These are phyloP conservation scores for Caenorhabditis japonica DNA, from an alignment of 2,888 invertebrate species.

Conservation along the genomic window DNA sequence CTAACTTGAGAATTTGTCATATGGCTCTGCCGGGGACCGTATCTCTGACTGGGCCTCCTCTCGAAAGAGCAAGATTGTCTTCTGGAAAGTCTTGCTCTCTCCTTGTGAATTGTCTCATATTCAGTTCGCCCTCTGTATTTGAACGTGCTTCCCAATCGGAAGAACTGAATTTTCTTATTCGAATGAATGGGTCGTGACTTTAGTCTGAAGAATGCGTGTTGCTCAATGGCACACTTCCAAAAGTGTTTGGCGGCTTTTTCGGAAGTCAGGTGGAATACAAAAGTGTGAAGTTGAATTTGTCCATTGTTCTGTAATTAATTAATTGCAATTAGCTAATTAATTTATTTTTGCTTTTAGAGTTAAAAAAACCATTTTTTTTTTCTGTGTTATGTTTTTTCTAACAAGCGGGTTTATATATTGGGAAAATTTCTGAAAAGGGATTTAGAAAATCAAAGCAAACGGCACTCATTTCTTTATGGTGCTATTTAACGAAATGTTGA, in stretches of 20 bases:
- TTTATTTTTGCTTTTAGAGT: too few relatives aligned
- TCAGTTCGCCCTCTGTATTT: conserved; percentile 96
- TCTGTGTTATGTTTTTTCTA: too few relatives aligned
- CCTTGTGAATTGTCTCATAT: conserved; percentile 83
- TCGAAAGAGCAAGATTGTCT: conserved; percentile 94
- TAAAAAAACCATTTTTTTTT: too few relatives aligned
- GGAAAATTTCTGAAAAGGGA: too few relatives aligned
- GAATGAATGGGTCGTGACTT: conserved; percentile 55
- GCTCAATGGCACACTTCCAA: conserved; percentile 99
- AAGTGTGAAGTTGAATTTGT: conserved; percentile 90
- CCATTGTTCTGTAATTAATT: conserved; percentile 59
- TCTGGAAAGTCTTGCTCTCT: conserved; percentile 80
- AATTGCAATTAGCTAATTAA: neutral
- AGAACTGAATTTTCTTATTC: conserved; percentile 81
- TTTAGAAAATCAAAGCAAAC: too few relatives aligned
- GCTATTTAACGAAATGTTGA: too few relatives aligned
- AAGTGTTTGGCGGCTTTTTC: conserved; percentile 99
- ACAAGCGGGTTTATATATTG: too few relatives aligned
- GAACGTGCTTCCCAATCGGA: conserved; percentile 97
- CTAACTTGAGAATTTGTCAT: conserved; percentile 42
- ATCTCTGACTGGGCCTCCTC: conserved; percentile 89
- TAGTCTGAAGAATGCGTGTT: conserved; percentile 97
- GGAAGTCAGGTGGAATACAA: conserved; percentile 93
- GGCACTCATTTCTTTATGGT: too few relatives aligned
- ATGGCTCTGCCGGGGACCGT: conserved; percentile 61